Percentiles rank a stretch among this genome's conserved stretches.
These are phyloP conservation scores for Orius laevigatus DNA, from an alignment of 1,140 invertebrate genomes.

Conservation along the genomic window DNA sequence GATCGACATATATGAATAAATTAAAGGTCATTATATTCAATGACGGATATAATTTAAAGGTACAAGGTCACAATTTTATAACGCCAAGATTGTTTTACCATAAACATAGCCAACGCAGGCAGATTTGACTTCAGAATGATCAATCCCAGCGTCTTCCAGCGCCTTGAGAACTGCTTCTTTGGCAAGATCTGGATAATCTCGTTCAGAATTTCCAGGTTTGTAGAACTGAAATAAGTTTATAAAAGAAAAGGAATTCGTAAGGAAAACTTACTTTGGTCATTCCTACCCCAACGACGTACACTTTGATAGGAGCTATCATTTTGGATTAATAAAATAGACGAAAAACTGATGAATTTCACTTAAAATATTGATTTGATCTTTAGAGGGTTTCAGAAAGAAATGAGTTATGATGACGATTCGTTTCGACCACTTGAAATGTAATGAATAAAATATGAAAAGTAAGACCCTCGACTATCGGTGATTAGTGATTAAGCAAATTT, in stretches of 20 bases:
- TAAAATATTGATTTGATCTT: too few relatives aligned
- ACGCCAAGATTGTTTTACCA: constrained; percentile 42
- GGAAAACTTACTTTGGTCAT: constrained; percentile 70
- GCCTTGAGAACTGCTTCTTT: constrained; percentile 85
- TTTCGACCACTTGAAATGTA: too few relatives aligned
- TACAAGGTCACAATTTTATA: too few relatives aligned
- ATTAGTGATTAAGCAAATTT: too few relatives aligned
- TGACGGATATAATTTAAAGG: too few relatives aligned
- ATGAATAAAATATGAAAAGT: too few relatives aligned
- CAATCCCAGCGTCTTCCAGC: constrained; percentile 67
- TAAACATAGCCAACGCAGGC: constrained; percentile 90
- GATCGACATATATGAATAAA: neutral
- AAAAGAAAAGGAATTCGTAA: neutral
- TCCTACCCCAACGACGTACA: constrained; percentile 89
- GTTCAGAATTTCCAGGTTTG: constrained; percentile 69
- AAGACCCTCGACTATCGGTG: too few relatives aligned
- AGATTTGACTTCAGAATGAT: constrained; percentile 60
- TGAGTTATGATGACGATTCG: too few relatives aligned
- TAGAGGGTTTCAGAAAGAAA: too few relatives aligned
- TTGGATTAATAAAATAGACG: too few relatives aligned
- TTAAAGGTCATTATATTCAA: neutral
- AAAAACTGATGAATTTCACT: too few relatives aligned
- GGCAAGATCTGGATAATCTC: constrained; percentile 89
- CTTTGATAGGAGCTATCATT: constrained; percentile 26
- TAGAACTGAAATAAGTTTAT: constrained; percentile 43